Conservation (phyloP, 2,113 vertebrate genomes). For the Marmota monax region DNA sequence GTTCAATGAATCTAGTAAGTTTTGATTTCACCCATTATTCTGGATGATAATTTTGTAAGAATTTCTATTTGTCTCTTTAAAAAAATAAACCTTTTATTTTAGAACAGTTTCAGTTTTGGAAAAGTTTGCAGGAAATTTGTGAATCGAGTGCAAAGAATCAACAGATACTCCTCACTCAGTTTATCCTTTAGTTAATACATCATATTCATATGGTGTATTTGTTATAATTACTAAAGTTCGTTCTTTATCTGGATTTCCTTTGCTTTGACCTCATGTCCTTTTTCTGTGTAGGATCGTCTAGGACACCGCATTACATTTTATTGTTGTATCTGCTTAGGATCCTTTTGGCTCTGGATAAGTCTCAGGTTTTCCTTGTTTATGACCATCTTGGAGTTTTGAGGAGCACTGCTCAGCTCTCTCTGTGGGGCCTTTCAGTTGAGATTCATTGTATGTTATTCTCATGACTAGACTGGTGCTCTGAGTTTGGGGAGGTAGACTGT, state of each 20-base stretch:
- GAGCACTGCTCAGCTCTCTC: background rate
- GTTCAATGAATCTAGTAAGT: background rate
- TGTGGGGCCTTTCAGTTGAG: background rate
- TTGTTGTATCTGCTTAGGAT: background rate
- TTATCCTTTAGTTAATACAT: background rate
- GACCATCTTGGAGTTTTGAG: background rate
- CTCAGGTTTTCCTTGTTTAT: background rate
- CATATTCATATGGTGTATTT: background rate
- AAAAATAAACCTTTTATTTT: background rate
- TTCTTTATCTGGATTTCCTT: constrained; percentile 22
- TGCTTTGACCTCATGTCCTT: background rate
- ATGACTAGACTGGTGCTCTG: background rate
- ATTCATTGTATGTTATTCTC: background rate
- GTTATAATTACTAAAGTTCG: background rate
- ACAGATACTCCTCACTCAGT: background rate
- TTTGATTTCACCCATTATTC: background rate
- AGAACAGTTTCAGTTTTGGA: background rate
- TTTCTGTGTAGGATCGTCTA: background rate
- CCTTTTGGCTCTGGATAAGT: background rate
- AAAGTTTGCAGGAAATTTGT: background rate
- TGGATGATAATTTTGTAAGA: background rate
- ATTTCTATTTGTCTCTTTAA: background rate
- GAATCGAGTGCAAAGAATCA: background rate
- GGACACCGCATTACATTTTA: background rate
- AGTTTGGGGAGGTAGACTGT: background rate